These are phyloP conservation scores for Telenomus remus DNA, from an alignment of 1,140 invertebrate genomes.

Conservation along the genomic window DNA sequence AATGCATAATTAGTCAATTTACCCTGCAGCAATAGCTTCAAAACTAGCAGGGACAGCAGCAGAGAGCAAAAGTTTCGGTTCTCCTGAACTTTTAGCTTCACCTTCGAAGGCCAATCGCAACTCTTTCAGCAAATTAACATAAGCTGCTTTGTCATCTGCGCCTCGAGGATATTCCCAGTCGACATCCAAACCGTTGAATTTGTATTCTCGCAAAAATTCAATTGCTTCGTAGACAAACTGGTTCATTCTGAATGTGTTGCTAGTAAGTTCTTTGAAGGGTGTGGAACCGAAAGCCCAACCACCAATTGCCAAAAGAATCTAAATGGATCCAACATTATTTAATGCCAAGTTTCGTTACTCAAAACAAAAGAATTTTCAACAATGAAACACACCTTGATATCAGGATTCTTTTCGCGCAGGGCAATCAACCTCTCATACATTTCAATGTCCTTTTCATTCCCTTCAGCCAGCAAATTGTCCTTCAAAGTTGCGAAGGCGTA, in stretches of 20 bases:
- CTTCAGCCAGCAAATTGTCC: conserved; percentile 86
- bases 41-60: conserved; percentile 94
- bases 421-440: conserved; percentile 91
- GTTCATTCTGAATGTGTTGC: conserved; percentile 94
- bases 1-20: too few species aligned
- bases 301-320: conserved; percentile 92
- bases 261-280: conserved; percentile 93
- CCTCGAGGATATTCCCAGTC: conserved; percentile 97
- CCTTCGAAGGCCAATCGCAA: conserved; percentile 92
- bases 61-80: conserved; percentile 87
- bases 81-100: conserved; percentile 79
- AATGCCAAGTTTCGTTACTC: not conserved
- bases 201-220: conserved; percentile 91
- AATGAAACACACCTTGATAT: conserved; percentile 82
- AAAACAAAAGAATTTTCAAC: conserved; percentile 4
- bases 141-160: conserved; percentile 87
- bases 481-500: conserved; percentile 94
- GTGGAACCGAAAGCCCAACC: conserved; percentile 96
- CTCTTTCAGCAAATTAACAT: conserved; percentile 86
- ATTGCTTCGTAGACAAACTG: conserved; percentile 96
- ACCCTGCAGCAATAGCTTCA: conserved; percentile 92
- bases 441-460: conserved; percentile 86
- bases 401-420: conserved; percentile 91
- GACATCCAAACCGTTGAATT: conserved; percentile 96
- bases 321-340: conserved; percentile 9